Evolutionary conservation across 2,113 vertebrate genomes (phyloP), one percentile per base, ranked within the genome.

Genomic region (Colossoma macropomum): DNA sequence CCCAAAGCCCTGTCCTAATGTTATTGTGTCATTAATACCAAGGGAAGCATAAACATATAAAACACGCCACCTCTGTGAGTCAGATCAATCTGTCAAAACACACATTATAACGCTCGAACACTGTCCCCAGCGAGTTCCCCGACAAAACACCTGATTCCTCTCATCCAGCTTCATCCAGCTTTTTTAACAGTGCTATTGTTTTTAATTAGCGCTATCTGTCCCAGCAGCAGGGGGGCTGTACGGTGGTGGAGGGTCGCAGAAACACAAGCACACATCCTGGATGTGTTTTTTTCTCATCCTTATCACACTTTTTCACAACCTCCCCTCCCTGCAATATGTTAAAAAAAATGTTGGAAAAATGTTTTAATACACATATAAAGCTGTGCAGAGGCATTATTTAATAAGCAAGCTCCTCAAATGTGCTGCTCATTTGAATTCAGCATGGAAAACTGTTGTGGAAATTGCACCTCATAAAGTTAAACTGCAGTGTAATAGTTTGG

Each of bases 261-360:
- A 87, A 85, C 71, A 84, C 83, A 71, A 28, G 38, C n/a, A 74
- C 69, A 59, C 86, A 92, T 94, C 93, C 93, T 93, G 91, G 88
- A 89, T 88, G 86, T 90, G 87, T 92, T 91, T 89, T 38, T 74
- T 83, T 88, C 34, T 48, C 34, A 27, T 81, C 69, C 85, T 89
- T 91, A 93, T 93, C 91, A 76, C 81, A 52, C 56, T 11, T 11
- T 62, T 27, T 77, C 80, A 75, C 65, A 71, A 59, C 65, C 81
- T 86, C 75, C 70, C 62, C 27, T 74, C 79, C 79, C 82, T 34
- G 5, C 59, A 10, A 9, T 21, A 21, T 28, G 50, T 10, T 56
- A 27, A 9, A 54, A 74, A 52, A 52, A 48, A 13, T 19, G 9
- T 7, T 5, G 32, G 32, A 8, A 38, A 41, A 71, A 41, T n/a